Base-by-base conservation (phyloP, 2,797 vertebrate genomes). In the Macroramphosus scolopax region DNA sequence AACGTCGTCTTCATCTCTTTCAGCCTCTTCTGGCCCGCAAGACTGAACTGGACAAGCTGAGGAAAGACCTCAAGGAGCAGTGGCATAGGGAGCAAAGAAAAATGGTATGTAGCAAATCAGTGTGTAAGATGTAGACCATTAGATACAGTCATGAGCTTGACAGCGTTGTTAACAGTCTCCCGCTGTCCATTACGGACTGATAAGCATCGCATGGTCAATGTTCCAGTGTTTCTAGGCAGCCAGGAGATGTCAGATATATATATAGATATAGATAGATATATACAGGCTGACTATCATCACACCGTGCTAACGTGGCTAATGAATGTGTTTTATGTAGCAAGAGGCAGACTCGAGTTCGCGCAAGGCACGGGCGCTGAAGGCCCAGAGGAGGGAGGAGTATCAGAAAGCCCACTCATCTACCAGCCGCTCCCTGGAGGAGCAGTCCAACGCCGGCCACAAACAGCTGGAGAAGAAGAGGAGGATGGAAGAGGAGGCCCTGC, bases 11-110 rank as follows among this genome's bases (percentile, higher is more conserved):
- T n/a, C n/a, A n/a, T n/a, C n/a, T n/a, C n/a, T 53, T 46, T 33
- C 66, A 99, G 97, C 97, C 97, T 77, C 92, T 99, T 43, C 77
- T 92, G 50, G 89, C 91, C 11, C 91, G 96, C 62, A 96, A 95
- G 88, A 97, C 86, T 54, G 96, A 98, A 61, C 87, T 99, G 75
- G 96, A 99, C 85, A 96, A 91, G 80, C 88, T 95, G 84, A 95
- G 97, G 74, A 98, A 95, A 87, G 96, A 97, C 58, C 87, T 97
- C 63, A 98, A 99, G 87, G 97, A 99, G 20, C 93, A 95, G 80
- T 99, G 97, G 97, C 96, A 97, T 81, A 89, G 92, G 72, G 94
- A 97, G 72, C 93, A 94, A 82, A 98, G 93, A 82, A 98, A 98
- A 93, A 92, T 95, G 94, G 96, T 98, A 89, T 87, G 92, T 92